phyloP scores from a whole-genome alignment of 2,888 invertebrate species.

The Clepsis dumicolana region DNA sequence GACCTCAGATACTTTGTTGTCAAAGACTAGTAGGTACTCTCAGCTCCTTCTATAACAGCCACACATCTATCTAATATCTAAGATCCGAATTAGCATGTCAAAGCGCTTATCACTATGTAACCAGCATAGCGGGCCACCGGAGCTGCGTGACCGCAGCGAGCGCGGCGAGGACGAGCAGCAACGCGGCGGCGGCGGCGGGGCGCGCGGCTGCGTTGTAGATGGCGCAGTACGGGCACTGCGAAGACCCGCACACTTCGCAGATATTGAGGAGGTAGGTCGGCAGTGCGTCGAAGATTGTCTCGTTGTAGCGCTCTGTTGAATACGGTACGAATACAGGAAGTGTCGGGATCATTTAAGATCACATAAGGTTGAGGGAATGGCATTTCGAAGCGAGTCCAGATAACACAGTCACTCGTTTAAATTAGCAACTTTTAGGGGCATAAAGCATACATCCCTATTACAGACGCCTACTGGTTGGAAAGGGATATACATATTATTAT shows the following conservation, averaged over 20 bases:
- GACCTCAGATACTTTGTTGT: not conserved
- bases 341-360: not conserved
- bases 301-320: slow-evolving; percentile 93
- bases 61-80: too few relatives aligned
- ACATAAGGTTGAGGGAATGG: too few relatives aligned
- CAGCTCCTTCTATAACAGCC: too few relatives aligned
- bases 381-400: too few relatives aligned
- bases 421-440: too few relatives aligned
- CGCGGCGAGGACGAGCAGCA: slow-evolving; percentile 51
- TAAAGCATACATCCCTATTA: too few relatives aligned
- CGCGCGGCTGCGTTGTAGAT: slow-evolving; percentile 90
- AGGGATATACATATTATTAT: too few relatives aligned
- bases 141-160: slow-evolving; percentile 46
- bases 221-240: slow-evolving; percentile 96
- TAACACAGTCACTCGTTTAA: too few relatives aligned
- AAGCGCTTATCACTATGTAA: not conserved
- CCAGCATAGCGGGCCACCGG: slow-evolving; percentile 8
- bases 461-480: too few relatives aligned
- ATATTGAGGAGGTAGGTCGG: slow-evolving; percentile 95
- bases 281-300: slow-evolving; percentile 95
- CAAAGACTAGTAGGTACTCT: not conserved
- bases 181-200: slow-evolving; percentile 53
- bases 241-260: slow-evolving; percentile 97
- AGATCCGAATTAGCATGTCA: too few relatives aligned
- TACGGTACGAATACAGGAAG: not conserved